Evolutionary conservation across 2,113 vertebrate genomes (phyloP).

Genomic region (Grammomys surdaster): DNA sequence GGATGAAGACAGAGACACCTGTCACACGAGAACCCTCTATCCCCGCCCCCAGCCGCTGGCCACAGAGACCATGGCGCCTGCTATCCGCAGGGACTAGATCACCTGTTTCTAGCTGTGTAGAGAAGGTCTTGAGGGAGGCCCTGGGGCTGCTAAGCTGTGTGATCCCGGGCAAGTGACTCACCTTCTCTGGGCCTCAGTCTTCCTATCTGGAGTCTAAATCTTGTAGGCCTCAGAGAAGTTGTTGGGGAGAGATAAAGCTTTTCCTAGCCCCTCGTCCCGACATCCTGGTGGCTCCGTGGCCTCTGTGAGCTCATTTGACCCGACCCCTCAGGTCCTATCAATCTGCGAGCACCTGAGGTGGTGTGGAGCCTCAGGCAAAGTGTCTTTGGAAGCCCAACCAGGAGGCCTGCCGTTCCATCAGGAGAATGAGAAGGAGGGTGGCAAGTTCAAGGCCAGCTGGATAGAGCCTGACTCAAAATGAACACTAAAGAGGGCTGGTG

Average conservation of each 20-base stretch:
- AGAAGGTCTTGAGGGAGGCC: background rate
- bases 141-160: background rate
- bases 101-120: background rate
- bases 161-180: background rate
- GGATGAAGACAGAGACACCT: background rate
- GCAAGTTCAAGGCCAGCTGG: background rate
- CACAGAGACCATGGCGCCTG: background rate
- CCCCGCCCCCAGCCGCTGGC: background rate
- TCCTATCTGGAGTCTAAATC: background rate
- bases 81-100: background rate
- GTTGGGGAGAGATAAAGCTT: background rate
- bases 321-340: background rate
- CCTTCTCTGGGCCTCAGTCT: background rate
- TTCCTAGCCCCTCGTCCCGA: background rate
- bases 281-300: background rate
- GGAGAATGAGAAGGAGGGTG: background rate
- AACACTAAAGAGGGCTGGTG: background rate
- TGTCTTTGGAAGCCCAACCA: background rate
- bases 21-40: fast-evolving
- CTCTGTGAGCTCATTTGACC: background rate
- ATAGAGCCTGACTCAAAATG: background rate
- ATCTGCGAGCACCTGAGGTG: background rate
- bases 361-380: background rate
- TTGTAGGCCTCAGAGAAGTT: background rate
- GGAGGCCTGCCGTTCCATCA: too few relatives aligned